Conservation (phyloP, 2,888 invertebrate genomes). For the Tachina fera region DNA sequence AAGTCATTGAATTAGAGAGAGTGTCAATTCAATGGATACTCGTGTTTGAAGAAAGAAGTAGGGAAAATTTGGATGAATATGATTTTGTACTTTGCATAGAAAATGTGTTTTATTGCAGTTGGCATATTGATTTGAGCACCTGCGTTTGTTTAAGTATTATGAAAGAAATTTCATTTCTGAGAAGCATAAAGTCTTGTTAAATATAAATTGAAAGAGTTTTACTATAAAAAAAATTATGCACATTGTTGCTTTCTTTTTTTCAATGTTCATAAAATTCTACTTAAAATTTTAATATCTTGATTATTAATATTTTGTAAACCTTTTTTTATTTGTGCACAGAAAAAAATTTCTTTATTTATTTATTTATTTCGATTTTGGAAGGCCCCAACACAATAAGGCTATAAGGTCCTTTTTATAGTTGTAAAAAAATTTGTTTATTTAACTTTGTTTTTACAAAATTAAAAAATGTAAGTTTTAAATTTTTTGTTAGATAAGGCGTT, state of each 20-base stretch:
- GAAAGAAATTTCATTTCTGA: neutral
- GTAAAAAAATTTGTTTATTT: no score
- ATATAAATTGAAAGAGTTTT: neutral
- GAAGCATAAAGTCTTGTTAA: neutral
- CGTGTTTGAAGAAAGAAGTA: neutral
- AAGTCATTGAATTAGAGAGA: conserved; percentile 30
- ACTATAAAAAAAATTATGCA: neutral
- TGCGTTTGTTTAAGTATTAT: neutral
- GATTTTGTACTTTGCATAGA: neutral
- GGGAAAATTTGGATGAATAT: neutral
- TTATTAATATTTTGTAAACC: no score
- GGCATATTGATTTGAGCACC: neutral
- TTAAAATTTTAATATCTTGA: neutral
- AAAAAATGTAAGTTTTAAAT: no score
- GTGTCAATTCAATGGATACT: conserved; percentile 23
- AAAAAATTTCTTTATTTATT: no score
- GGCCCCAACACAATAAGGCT: no score
- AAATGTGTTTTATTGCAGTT: conserved; percentile 3
- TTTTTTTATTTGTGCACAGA: no score
- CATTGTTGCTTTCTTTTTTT: conserved; percentile 1
- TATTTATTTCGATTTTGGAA: no score
- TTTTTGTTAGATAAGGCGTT: no score
- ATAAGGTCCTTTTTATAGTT: no score
- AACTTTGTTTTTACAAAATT: no score
- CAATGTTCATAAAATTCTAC: neutral